Evolutionary conservation across 2,888 invertebrate species (phyloP), one percentile per base, ranked within the genome.

Genomic region (Eucera pruinosa): DNA sequence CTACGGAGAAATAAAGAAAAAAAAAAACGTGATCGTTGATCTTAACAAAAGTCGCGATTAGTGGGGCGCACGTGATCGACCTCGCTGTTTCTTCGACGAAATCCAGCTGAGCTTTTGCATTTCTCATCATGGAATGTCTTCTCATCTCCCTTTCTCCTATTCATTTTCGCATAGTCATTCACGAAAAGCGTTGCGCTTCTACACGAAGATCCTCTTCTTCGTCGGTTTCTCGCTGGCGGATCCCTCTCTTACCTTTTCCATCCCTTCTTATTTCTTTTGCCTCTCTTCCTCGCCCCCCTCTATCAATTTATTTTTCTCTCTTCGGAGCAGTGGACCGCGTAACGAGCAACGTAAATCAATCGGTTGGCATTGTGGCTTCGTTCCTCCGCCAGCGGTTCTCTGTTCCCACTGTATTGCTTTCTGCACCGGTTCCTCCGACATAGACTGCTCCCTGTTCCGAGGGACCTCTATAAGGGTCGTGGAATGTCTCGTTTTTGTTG

Each of bases 331-430:
- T 89, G 90, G 89, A 91, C 90, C 91, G 91, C 91, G 91, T 92
- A 92, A 92, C 91, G 91, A 92, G 92, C 89, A 91, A 91, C 91
- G 91, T 92, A 92, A 92, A 92, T 92, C 92, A 92, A 92, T 92
- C 92, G 90, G 84, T 87, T 88, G 90, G 90, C 90, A 91, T 90
- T 90, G 90, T 89, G 90, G 88, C 90, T 89, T 88, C 86, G 89
- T 87, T 85, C 62, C 80, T 80, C 45, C 83, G 66, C 62, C 85
- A 85, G 85, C 57, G 85, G 81, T 82, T 84, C 84, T 85, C 85
- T 54, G 62, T 50, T 50, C 30, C 4, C 30, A 45, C 33, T 39
- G 23, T 11, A 25, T 60, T 43, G 50, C n/a, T 43, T 39, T 54
- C 45, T 18, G 11, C 20, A 23, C 23, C 33, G 23, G n/a, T 13